Conservation (phyloP, 2,888 invertebrate genomes). For the Autographa pulchrina region DNA sequence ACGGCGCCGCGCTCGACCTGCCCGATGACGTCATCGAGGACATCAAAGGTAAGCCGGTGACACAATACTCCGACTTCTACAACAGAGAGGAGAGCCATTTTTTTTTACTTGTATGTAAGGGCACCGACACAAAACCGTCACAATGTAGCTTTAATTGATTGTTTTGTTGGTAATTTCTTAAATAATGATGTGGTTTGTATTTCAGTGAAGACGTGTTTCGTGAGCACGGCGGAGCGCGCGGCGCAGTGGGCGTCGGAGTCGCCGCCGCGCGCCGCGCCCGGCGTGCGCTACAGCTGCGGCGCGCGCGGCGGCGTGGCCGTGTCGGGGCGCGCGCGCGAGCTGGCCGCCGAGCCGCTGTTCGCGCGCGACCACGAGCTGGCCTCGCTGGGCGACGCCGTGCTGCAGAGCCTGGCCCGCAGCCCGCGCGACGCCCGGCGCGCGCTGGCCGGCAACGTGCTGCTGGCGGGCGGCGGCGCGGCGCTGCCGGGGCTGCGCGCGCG, state of each 20-base stretch:
- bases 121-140: too few relatives aligned
- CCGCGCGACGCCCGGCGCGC: constrained; percentile 90
- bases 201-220: constrained; percentile 95
- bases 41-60: constrained; percentile 89
- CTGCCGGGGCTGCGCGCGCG: constrained; percentile 95
- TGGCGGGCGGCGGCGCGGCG: constrained; percentile 96
- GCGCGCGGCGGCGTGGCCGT: constrained; percentile 92
- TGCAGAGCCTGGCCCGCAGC: constrained; percentile 72
- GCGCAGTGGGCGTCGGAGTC: constrained; percentile 69
- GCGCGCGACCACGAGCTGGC: constrained; percentile 92
- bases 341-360: constrained; percentile 95
- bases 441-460: constrained; percentile 95
- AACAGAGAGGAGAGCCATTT: background rate
- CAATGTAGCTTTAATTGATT: too few relatives aligned
- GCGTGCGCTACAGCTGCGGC: constrained; percentile 66
- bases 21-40: constrained; percentile 92
- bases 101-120: too few relatives aligned
- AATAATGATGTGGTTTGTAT: background rate
- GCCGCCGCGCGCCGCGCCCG: constrained; percentile 30
- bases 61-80: background rate
- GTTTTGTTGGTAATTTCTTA: background rate
- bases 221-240: constrained; percentile 93
- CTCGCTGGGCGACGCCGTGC: constrained; percentile 94
- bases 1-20: constrained; percentile 84
- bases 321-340: constrained; percentile 92